Base-by-base conservation (phyloP, 2,797 vertebrate genomes). In the Iguana delicatissima region DNA sequence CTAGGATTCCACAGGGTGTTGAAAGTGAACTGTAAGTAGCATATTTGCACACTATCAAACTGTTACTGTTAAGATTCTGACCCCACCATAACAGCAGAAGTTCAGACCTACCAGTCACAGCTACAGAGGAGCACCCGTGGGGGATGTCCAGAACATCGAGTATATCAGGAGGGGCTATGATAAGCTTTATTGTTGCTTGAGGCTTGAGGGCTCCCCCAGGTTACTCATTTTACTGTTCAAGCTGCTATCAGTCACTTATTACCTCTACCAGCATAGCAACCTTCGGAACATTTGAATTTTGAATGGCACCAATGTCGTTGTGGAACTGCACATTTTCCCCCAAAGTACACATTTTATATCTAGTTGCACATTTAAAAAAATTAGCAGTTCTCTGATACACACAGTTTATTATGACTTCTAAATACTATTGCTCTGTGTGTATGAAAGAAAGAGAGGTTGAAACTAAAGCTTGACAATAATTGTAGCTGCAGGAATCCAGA, bases 401-500 rank as follows among this genome's bases (percentile, higher is more conserved):
- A 69, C 64, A 69, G 5, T 29, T 29, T 29, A 69, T 29, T 26
- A 69, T 69, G 26, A 29, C 24, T 10, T 10, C 26, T 69, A 26
- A 29, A 69, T 69, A 2, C 26, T 29, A 1, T 29, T 26, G 29
- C 6, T 67, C 6, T 57, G 35, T 22, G 35, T 42, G 74, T 22
- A 22, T 22, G 74, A 18, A 5, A 42, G 18, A 76, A 22, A 46
- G 12, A 0, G n/a, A 35, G 1, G 29, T 77, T 18, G 0, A 20
- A 32, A 0, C 12, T 7, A 8, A 13, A 46, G 57, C 22, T 0
- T 26, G 69, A 18, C 64, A 2, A 14, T 0, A 5, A 35, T 82
- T 42, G 50, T 22, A 9, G 50, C n/a, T 32, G 50, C 35, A 32
- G 64, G 2, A 0, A 2, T 57, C n/a, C 52, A 24, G 6, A 7